Percentiles rank a stretch among this genome's conserved stretches.
These are phyloP conservation scores for Scaptomyza graminum DNA, from an alignment of 1,140 invertebrate genomes.

Conservation along the genomic window DNA sequence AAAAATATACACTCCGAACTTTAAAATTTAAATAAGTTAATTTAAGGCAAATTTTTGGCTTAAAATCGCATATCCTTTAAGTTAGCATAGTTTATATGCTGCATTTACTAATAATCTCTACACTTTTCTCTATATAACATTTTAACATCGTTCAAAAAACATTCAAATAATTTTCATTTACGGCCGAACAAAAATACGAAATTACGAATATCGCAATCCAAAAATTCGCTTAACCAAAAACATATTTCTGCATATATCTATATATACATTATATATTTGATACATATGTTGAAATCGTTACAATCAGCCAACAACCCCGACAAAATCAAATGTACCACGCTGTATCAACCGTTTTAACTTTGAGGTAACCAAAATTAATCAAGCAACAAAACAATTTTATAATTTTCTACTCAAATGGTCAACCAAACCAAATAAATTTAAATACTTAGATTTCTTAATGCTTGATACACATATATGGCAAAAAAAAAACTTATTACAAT, in stretches of 20 bases:
- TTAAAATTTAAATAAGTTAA: slow-evolving; percentile 1
- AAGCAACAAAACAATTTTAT: slow-evolving; percentile 34
- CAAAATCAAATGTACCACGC: slow-evolving; percentile 94
- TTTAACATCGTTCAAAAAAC: slow-evolving; percentile 23
- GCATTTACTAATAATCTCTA: slow-evolving; percentile 62
- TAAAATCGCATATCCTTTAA: slow-evolving; percentile 13
- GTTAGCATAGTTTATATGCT: slow-evolving; percentile 28
- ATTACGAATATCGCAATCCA: neutral
- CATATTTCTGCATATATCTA: slow-evolving; percentile 39
- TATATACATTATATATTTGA: neutral
- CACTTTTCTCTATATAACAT: slow-evolving; percentile 39
- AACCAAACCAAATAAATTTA: slow-evolving; percentile 9
- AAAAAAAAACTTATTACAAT: neutral
- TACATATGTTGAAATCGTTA: slow-evolving; percentile 22
- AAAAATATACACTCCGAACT: neutral
- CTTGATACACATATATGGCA: slow-evolving; percentile 21
- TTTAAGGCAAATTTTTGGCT: slow-evolving; percentile 7
- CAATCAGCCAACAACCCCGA: slow-evolving; percentile 79
- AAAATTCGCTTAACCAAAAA: slow-evolving; percentile 3
- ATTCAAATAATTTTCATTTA: slow-evolving; percentile 6
- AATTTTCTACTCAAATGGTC: slow-evolving; percentile 18
- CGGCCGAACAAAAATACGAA: slow-evolving; percentile 6
- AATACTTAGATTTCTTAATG: slow-evolving; percentile 28
- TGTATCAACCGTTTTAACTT: slow-evolving; percentile 94
- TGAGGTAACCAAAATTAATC: slow-evolving; percentile 89